These are phyloP conservation scores for Peromyscus maniculatus DNA, from an alignment of 2,113 vertebrate genomes.

Conservation along the genomic window DNA sequence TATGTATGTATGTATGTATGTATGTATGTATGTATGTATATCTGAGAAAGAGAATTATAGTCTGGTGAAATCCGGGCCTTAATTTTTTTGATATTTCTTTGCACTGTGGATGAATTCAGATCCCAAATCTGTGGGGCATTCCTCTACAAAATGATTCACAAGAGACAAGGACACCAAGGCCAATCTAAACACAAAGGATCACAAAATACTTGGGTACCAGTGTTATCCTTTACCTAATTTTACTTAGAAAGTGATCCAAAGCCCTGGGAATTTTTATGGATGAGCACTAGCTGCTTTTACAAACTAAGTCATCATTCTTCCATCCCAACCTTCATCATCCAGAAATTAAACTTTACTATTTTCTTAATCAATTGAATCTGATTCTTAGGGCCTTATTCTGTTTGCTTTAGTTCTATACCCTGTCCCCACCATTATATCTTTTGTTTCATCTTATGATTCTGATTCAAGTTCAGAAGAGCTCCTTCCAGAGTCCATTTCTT, in stretches of 20 bases:
- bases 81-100: neutral
- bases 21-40: neutral
- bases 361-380: neutral
- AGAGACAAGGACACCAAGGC: neutral
- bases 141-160: neutral
- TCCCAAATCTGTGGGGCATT: neutral
- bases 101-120: neutral
- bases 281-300: neutral
- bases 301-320: neutral
- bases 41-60: neutral
- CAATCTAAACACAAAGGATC: neutral
- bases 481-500: neutral
- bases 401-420: neutral
- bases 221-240: neutral
- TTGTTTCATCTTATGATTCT: neutral
- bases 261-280: neutral
- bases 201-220: neutral
- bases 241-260: neutral
- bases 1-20: neutral
- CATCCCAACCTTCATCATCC: accelerated
- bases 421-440: neutral
- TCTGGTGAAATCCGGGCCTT: neutral
- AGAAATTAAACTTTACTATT: neutral
- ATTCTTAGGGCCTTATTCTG: neutral
- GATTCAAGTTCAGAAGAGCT: neutral